Base-by-base conservation (phyloP, 2,797 vertebrate species). In the Xiphorhynchus erythropygius region DNA sequence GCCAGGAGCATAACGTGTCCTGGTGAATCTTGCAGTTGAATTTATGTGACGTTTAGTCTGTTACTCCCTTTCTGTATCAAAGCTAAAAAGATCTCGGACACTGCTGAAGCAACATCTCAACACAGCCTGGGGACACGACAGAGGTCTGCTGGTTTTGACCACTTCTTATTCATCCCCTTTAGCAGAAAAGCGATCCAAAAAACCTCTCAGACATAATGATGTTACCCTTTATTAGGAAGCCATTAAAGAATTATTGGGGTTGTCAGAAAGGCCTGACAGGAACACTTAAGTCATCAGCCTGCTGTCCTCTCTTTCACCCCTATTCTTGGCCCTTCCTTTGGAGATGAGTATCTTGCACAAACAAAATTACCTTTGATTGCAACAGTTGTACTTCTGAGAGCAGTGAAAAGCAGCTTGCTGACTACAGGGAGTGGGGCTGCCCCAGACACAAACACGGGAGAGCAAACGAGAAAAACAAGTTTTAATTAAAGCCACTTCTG, bases 381-480 rank as follows among this genome's bases (percentile, higher is more conserved):
- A 94, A 91, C 89, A 82, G 90, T 79, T 75, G 75, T 91, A 94
- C 94, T 86, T 88, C 46, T 62, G 76, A 67, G 84, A 70, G 76
- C 69, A 47, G n/a, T 25, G 64, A 83, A 83, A 91, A 91, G 85
- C 50, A 81, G 90, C 75, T 91, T 70, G 41, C 83, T 91, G 95
- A 95, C 85, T 96, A 32, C 74, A 88, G 63, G 78, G 95, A 96
- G 93, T 53, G 90, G 80, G 90, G 89, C 92, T 96, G 95, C 94
- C 95, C 93, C 96, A 93, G 93, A 96, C 93, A 87, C 80, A 92
- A 96, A 95, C 94, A 95, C 42, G 27, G 56, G 46, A 70, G 69
- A 90, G 88, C 76, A 82, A 94, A 93, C 97, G 65, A 96, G 97
- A 97, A 97, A 97, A 97, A 97, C 97, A 89, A 96, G 96, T 94